Percentiles rank a stretch among this genome's conserved stretches.
These are phyloP conservation scores for Colinus virginianus DNA, from an alignment of 2,113 vertebrate species.

Conservation along the genomic window DNA sequence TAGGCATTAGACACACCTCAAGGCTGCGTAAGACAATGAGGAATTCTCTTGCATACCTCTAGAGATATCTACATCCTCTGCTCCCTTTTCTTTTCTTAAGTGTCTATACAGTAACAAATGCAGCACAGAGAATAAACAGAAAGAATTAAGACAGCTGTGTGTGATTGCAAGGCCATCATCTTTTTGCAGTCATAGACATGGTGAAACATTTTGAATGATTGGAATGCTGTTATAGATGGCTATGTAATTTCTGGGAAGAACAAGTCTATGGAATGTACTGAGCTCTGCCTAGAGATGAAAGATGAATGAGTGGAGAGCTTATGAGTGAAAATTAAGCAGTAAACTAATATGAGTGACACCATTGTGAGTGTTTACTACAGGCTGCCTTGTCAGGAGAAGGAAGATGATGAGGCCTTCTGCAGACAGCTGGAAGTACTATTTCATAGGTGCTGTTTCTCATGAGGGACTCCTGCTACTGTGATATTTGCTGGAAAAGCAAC, in stretches of 20 bases:
- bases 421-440: background rate
- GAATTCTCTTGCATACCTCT: too few relatives aligned
- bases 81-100: background rate
- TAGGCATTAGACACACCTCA: too few relatives aligned
- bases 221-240: background rate
- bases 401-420: background rate
- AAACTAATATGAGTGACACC: too few relatives aligned
- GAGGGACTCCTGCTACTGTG: background rate
- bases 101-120: background rate
- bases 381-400: too few relatives aligned
- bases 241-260: too few relatives aligned
- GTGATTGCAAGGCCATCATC: background rate
- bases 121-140: background rate
- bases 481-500: background rate
- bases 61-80: too few relatives aligned
- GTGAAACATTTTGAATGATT: background rate
- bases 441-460: background rate
- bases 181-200: background rate
- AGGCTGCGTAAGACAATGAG: too few relatives aligned
- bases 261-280: too few relatives aligned
- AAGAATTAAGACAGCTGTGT: background rate
- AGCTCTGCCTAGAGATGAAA: too few relatives aligned
- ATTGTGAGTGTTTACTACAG: too few relatives aligned
- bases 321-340: too few relatives aligned
- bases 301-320: too few relatives aligned